These are phyloP conservation scores for Forpus xanthops DNA, from an alignment of 2,797 vertebrate species.

Conservation along the genomic window DNA sequence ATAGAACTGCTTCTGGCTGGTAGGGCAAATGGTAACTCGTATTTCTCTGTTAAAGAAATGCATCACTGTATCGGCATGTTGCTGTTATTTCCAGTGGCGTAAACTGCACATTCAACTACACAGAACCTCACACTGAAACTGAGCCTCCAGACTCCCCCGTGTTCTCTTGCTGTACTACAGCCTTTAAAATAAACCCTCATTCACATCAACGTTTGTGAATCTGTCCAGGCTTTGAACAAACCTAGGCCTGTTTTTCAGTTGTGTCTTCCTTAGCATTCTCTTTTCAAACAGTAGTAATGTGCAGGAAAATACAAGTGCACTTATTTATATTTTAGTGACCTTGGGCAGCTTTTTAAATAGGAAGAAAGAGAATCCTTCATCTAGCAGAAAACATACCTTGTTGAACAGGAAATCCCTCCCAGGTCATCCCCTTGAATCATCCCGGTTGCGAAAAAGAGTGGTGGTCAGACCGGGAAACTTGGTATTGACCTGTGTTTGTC, in stretches of 20 bases:
- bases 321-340: not conserved
- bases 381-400: not conserved
- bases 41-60: not conserved
- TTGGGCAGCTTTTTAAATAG: not conserved
- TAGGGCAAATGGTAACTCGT: not conserved
- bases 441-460: not conserved
- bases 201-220: not conserved
- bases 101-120: not conserved
- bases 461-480: not conserved
- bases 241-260: not conserved
- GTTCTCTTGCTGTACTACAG: not conserved
- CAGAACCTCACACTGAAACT: not conserved
- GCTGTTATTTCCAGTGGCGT: not conserved
- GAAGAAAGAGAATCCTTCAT: not conserved
- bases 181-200: not conserved
- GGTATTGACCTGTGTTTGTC: not conserved
- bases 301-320: not conserved
- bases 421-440: not conserved
- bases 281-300: not conserved
- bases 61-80: not conserved
- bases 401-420: not conserved
- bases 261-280: not conserved
- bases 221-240: not conserved
- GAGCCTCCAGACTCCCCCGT: rapidly evolving
- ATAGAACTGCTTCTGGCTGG: not conserved